phyloP scores from a whole-genome alignment of 2,797 vertebrate genomes.

The Brotula barbata region DNA sequence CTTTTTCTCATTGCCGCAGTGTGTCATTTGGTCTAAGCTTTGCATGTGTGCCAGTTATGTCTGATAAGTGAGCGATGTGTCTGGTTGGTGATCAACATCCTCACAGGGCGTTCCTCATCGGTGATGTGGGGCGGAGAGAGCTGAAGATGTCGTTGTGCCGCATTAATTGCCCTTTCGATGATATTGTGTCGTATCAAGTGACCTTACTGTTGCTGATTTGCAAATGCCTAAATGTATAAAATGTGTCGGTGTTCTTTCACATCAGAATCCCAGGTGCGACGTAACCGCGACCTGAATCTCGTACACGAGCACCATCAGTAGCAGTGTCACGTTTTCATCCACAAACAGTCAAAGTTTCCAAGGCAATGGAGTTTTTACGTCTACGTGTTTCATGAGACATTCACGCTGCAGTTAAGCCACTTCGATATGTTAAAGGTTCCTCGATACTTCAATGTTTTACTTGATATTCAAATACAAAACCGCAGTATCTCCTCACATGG shows the following conservation, averaged over 20 bases:
- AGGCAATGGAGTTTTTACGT: constrained; percentile 42
- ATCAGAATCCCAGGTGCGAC: constrained; percentile 61
- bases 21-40: constrained; percentile 64
- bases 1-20: constrained; percentile 33
- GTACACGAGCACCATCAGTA: constrained; percentile 60
- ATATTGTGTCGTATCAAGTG: constrained; percentile 74
- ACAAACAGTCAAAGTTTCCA: constrained; percentile 46
- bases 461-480: constrained; percentile 52
- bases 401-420: constrained; percentile 67
- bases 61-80: constrained; percentile 28
- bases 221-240: constrained; percentile 62
- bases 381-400: constrained; percentile 57
- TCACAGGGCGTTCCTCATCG: constrained; percentile 45
- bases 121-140: constrained; percentile 7
- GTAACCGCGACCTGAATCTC: constrained; percentile 67
- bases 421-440: constrained; percentile 51
- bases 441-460: constrained; percentile 56
- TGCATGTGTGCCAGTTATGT: constrained; percentile 68
- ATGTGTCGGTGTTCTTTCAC: constrained; percentile 54
- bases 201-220: constrained; percentile 72
- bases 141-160: constrained; percentile 26
- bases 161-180: constrained; percentile 50
- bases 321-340: constrained; percentile 50
- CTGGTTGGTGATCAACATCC: constrained; percentile 39
- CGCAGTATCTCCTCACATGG: constrained; percentile 46